These are phyloP conservation scores for Dryocosmus kuriphilus DNA, from an alignment of 2,888 invertebrate genomes.

Conservation along the genomic window DNA sequence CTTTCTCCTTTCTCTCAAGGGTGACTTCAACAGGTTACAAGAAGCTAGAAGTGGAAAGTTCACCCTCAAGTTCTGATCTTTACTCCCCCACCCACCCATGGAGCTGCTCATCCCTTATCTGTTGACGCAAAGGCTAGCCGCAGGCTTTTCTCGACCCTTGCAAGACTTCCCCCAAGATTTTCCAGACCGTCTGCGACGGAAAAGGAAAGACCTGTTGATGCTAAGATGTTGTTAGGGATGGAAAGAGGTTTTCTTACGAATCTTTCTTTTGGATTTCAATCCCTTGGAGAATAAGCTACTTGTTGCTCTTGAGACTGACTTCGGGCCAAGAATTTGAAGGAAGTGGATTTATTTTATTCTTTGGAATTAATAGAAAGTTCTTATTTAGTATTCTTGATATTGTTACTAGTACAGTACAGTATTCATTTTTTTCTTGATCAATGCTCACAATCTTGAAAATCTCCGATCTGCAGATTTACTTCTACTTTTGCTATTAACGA, in stretches of 20 bases:
- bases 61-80: constrained; percentile 58
- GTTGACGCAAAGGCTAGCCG: constrained; percentile 52
- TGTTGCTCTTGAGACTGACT: constrained; percentile 70
- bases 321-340: constrained; percentile 62
- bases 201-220: constrained; percentile 72
- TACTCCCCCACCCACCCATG: constrained; percentile 55
- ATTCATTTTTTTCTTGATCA: too few species aligned
- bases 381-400: too few species aligned
- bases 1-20: constrained; percentile 56
- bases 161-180: constrained; percentile 66
- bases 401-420: too few species aligned
- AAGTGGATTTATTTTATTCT: constrained; percentile 24
- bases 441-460: too few species aligned
- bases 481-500: too few species aligned
- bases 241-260: constrained; percentile 39
- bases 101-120: constrained; percentile 56
- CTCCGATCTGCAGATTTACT: too few species aligned
- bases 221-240: constrained; percentile 40
- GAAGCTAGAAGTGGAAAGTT: constrained; percentile 63
- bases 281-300: constrained; percentile 67
- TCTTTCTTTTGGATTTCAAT: constrained; percentile 41
- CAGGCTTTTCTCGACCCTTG: constrained; percentile 63
- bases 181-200: constrained; percentile 60
- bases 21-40: constrained; percentile 74
- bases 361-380: not conserved